Base-by-base conservation (phyloP, 2,888 invertebrate genomes). In the Uropetala carovei region DNA sequence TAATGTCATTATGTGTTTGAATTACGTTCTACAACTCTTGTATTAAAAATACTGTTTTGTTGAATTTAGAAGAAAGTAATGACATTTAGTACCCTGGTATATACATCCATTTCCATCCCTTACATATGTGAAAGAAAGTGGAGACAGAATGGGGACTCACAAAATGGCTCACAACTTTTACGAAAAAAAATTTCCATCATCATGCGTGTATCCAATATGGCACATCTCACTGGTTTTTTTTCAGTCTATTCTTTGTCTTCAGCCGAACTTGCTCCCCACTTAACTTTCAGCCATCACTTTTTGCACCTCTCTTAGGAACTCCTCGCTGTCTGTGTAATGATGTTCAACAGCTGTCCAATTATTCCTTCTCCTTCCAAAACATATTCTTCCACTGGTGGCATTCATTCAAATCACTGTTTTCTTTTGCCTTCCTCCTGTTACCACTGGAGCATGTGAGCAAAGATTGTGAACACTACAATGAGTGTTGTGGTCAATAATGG, bases 281-380 rank as follows among this genome's bases (percentile, higher is more conserved):
- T 30, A n/a, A 64, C 43, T n/a, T 68, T 11, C 89, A 18, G 59
- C 30, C 60, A 57, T 86, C 86, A 86, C 86, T 57, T 30, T 64
- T 43, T 89, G 89, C 89, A 68, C 89, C 64, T 89, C 18, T 18
- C 64, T 60, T 89, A 89, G 89, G 89, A 89, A 89, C 89, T 89
- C 60, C 89, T 64, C 59, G 60, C 30, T n/a, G 86, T 59, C 43
- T 30, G 43, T 43, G 18, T 43, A 64, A 13, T 59, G n/a, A 22
- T 89, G 30, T 30, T 16, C n/a, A 68, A 60, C 10, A 64, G 89
- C 89, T 64, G 64, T 43, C 89, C 64, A 89, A n/a, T 86, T 18
- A 59, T 64, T 43, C 60, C 64, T 64, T 89, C 27, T n/a, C 64
- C 43, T 64, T 64, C 60, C 64, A 64, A 43, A 89, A 30, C 43